Evolutionary conservation across 2,113 vertebrate species (phyloP).

Genomic region (Onychostruthus taczanowskii): DNA sequence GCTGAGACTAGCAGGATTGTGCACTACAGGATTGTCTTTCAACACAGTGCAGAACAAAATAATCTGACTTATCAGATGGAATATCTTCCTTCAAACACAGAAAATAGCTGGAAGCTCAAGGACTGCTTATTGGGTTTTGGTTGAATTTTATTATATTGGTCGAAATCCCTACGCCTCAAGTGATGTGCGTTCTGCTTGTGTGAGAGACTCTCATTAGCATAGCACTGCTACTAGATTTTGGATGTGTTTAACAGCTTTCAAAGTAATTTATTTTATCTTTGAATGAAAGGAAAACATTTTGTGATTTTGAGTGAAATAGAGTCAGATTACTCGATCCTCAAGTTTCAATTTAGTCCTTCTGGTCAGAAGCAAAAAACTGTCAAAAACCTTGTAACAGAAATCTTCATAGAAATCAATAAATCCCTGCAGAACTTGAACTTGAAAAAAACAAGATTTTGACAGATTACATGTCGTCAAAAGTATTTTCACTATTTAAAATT

Average conservation of each 20-base stretch:
- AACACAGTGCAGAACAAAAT: neutral
- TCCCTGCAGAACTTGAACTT: neutral
- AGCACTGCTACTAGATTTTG: neutral
- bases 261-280: neutral
- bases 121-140: neutral
- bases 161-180: neutral
- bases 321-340: neutral
- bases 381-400: neutral
- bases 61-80: neutral
- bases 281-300: neutral
- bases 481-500: neutral
- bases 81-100: neutral
- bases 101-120: neutral
- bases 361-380: neutral
- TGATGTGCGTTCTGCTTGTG: neutral
- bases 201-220: neutral
- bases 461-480: neutral
- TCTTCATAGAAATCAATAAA: conserved; percentile 30
- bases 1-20: neutral
- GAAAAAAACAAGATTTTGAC: neutral
- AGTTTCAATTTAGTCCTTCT: neutral
- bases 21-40: neutral
- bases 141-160: neutral
- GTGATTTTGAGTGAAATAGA: neutral
- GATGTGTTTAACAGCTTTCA: neutral